Base-by-base conservation (phyloP, 2,888 invertebrate genomes). In the Hipparchia semele region DNA sequence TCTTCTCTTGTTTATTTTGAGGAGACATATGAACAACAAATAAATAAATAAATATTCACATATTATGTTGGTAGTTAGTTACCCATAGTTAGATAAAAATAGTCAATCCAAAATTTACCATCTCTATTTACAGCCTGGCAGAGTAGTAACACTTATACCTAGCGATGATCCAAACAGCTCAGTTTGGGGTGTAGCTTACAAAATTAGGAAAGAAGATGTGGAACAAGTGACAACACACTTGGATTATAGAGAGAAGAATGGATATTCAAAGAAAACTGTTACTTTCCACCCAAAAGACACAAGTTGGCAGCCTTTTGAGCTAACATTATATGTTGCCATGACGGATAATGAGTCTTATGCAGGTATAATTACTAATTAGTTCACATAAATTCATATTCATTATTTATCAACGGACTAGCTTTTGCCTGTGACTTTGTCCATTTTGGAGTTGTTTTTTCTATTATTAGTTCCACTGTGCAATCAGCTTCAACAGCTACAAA, bases 171-270 rank as follows among this genome's bases (percentile, higher is more conserved):
- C 84, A 23, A 83, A 88, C 87, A 96, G 95, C 73, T 91, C 92
- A 81, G 99, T 99, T 0, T 99, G 98, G 96, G 99, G 99, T 3
- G 94, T 99, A 12, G 99, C 99, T 0, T 99, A 98, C 87, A 96
- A 97, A 90, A 98, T 99, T 81, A 95, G 95, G 7, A 87, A 94
- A 0, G 90, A 95, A 66, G 95, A 98, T 76, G 95, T 95, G 77
- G 94, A 95, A 8, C 87, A 94, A 76, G 98, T 99, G 0, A 94
- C 97, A 1, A 93, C 95, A 69, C 97, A 99, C 86, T 93, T 99
- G 78, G 99, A 99, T 86, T 96, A 95, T 83, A 94, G 99, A 82
- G 99, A 99, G 90, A 98, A 98, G 86, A 98, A 98, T 88, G 99
- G 99, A 9, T 99, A 99, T 85, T 94, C 96, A 70, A 95, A 96